These are phyloP conservation scores for Atherinosoma microstoma DNA, from an alignment of 2,797 vertebrate genomes.

Conservation along the genomic window DNA sequence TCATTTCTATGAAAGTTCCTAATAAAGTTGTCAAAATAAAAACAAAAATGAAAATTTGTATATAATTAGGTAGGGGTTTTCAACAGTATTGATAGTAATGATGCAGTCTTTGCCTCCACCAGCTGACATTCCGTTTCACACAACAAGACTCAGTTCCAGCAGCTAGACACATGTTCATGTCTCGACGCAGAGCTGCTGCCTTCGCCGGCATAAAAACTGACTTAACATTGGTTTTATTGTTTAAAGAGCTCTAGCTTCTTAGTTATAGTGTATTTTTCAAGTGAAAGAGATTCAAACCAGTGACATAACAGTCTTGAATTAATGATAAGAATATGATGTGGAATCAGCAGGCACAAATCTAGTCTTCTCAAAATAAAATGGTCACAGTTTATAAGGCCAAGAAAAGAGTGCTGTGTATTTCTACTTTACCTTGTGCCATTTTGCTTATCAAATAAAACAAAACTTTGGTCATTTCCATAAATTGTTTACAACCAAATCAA, in stretches of 20 bases:
- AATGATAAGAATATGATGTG: neutral
- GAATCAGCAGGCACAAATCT: neutral
- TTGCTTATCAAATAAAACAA: too few relatives aligned
- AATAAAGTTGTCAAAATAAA: neutral
- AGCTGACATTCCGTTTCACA: neutral
- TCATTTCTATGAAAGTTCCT: neutral
- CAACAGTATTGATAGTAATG: neutral
- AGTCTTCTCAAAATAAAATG: neutral
- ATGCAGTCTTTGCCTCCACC: too few relatives aligned
- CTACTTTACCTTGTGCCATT: too few relatives aligned
- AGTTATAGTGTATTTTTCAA: too few relatives aligned
- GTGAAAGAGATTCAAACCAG: neutral
- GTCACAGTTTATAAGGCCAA: neutral
- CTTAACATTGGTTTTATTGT: neutral
- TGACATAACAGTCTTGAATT: neutral
- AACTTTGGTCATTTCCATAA: too few relatives aligned
- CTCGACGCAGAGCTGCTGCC: neutral
- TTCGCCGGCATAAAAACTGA: neutral
- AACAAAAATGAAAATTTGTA: neutral
- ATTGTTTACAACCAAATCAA: too few relatives aligned
- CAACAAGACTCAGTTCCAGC: neutral
- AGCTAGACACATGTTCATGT: neutral
- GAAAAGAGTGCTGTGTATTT: neutral
- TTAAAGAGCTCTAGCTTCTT: too few relatives aligned
- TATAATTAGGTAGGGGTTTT: neutral